These are phyloP conservation scores for Lepus oiostolus DNA, from an alignment of 2,797 vertebrate genomes.

Conservation along the genomic window DNA sequence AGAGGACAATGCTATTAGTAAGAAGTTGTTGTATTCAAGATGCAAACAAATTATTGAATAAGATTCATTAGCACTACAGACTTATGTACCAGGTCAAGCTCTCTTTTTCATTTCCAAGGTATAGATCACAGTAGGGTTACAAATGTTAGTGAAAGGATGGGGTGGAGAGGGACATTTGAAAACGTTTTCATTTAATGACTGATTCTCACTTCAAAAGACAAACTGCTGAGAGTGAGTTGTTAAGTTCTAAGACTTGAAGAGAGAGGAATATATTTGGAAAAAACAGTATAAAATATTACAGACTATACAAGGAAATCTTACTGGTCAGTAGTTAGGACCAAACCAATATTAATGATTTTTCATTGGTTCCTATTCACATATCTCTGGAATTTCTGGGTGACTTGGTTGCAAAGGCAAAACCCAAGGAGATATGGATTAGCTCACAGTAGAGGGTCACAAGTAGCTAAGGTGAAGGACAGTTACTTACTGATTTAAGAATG, in stretches of 20 bases:
- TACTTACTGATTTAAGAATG: background rate
- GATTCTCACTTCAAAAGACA: background rate
- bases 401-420: background rate
- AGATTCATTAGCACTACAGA: background rate
- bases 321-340: background rate
- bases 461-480: background rate
- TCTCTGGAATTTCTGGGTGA: background rate
- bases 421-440: background rate
- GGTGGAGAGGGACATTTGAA: background rate
- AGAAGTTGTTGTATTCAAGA: background rate
- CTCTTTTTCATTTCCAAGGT: background rate
- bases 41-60: background rate
- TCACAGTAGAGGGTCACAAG: background rate
- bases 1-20: background rate
- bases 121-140: background rate
- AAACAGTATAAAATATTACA: background rate
- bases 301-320: background rate
- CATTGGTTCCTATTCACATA: background rate
- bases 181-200: background rate
- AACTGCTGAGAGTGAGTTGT: background rate
- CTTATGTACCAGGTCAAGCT: background rate
- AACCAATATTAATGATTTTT: background rate
- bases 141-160: background rate
- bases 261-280: background rate
- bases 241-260: background rate